Evolutionary conservation across 1,140 invertebrate species (phyloP).

Genomic region (Agraylea sexmaculata): DNA sequence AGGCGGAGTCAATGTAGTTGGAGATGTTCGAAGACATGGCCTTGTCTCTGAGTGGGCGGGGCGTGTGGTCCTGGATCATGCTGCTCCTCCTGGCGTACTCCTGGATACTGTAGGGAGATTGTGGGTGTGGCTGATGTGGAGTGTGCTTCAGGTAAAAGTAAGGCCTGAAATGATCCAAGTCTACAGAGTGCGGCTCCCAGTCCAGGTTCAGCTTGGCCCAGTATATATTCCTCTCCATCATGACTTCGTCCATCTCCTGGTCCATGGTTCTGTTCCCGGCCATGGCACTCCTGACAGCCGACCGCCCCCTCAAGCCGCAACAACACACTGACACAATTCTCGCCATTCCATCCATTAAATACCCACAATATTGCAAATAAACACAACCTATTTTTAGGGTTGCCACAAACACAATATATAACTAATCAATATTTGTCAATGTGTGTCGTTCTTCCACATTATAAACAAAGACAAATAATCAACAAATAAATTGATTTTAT

Average conservation of each 20-base stretch:
- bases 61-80: not conserved
- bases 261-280: conserved; percentile 31
- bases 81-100: not conserved
- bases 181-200: conserved; percentile 33
- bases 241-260: conserved; percentile 27
- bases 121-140: not conserved
- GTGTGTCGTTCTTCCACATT: no score
- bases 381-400: not conserved
- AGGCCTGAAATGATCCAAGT: conserved; percentile 20
- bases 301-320: not conserved
- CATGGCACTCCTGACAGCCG: conserved; percentile 19
- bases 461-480: no score
- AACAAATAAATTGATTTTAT: no score
- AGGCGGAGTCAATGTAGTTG: no score
- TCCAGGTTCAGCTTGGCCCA: conserved; percentile 31
- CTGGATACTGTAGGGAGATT: not conserved
- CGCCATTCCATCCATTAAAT: not conserved
- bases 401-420: not conserved
- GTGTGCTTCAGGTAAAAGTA: not conserved
- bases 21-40: no score
- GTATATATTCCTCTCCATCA: conserved; percentile 30
- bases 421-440: not conserved
- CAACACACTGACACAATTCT: not conserved
- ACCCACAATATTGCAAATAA: not conserved
- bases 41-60: no score